A percentile compares a stretch with the other conserved stretches of the same genome.
Conservation (phyloP, 64 coral and sea anemone species). For the Trachythela sp. region DNA sequence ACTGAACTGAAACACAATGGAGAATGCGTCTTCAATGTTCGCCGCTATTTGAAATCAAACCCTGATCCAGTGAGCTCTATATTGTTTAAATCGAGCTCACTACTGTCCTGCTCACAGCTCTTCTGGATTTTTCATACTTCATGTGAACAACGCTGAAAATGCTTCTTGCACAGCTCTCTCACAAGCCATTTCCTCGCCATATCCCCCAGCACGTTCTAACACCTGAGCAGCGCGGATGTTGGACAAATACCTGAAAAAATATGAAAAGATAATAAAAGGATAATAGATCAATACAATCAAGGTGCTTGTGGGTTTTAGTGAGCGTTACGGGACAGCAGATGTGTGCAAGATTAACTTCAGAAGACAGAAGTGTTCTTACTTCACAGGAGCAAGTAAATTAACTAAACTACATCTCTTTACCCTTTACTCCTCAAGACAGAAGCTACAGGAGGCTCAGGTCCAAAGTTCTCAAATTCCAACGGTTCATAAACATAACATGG, state of each 20-base stretch:
- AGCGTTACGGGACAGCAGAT: too few relatives aligned
- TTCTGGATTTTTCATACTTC: neutral
- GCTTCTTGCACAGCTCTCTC: slow-evolving; percentile 86
- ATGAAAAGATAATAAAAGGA: neutral
- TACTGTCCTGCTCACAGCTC: too few relatives aligned
- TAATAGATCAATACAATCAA: too few relatives aligned
- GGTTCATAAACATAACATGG: slow-evolving; percentile 60
- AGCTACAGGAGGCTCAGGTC: slow-evolving; percentile 54
- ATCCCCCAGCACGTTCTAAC: slow-evolving; percentile 74
- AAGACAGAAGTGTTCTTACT: too few relatives aligned
- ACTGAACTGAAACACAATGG: too few relatives aligned
- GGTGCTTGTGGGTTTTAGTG: too few relatives aligned
- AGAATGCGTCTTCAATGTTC: too few relatives aligned
- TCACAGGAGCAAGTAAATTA: too few relatives aligned
- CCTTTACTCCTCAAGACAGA: slow-evolving; percentile 70
- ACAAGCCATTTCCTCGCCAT: slow-evolving; percentile 67
- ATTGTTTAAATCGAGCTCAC: too few relatives aligned
- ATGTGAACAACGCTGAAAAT: slow-evolving; percentile 67
- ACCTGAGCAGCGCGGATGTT: slow-evolving; percentile 69
- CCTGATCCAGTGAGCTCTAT: too few relatives aligned
- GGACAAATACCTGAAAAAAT: slow-evolving; percentile 64
- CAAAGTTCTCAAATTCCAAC: slow-evolving; percentile 51
- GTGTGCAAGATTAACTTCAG: too few relatives aligned
- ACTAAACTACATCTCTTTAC: slow-evolving; percentile 33
- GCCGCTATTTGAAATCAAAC: too few relatives aligned